phyloP scores from a whole-genome alignment of 2,888 invertebrate species.

The Brassicogethes aeneus region DNA sequence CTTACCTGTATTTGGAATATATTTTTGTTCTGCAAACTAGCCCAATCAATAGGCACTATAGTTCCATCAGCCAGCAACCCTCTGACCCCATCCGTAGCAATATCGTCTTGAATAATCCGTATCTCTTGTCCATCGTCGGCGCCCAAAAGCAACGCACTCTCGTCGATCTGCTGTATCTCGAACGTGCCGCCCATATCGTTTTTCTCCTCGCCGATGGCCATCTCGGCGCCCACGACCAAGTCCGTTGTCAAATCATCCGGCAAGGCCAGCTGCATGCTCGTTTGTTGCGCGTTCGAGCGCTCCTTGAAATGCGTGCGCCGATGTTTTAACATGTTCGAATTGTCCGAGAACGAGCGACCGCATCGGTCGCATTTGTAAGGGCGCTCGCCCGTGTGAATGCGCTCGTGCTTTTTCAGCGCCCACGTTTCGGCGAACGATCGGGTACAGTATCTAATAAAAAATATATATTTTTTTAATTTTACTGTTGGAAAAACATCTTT shows the following conservation, averaged over 20 bases:
- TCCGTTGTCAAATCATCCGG: not conserved
- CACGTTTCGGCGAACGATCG: slow-evolving; percentile 57
- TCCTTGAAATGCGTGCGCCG: slow-evolving; percentile 37
- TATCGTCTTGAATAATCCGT: slow-evolving; percentile 45
- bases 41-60: slow-evolving; percentile 35
- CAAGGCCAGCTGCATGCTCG: not conserved
- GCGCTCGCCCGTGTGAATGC: slow-evolving; percentile 57
- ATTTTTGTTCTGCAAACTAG: slow-evolving; percentile 8
- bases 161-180: slow-evolving; percentile 51
- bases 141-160: slow-evolving; percentile 58
- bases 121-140: slow-evolving; percentile 60
- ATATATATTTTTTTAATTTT: not conserved
- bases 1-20: not conserved
- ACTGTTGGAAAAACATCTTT: no score
- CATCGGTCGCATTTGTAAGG: slow-evolving; percentile 66
- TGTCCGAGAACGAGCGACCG: slow-evolving; percentile 65
- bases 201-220: not conserved
- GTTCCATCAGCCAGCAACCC: slow-evolving; percentile 42
- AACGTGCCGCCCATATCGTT: not conserved
- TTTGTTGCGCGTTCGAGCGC: not conserved
- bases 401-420: slow-evolving; percentile 55
- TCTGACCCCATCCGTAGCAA: slow-evolving; percentile 44
- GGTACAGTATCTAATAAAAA: slow-evolving; percentile 30
- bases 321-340: slow-evolving; percentile 65
- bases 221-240: not conserved